These are phyloP conservation scores for Beris chalybata DNA, from an alignment of 2,888 invertebrate genomes.

Conservation along the genomic window DNA sequence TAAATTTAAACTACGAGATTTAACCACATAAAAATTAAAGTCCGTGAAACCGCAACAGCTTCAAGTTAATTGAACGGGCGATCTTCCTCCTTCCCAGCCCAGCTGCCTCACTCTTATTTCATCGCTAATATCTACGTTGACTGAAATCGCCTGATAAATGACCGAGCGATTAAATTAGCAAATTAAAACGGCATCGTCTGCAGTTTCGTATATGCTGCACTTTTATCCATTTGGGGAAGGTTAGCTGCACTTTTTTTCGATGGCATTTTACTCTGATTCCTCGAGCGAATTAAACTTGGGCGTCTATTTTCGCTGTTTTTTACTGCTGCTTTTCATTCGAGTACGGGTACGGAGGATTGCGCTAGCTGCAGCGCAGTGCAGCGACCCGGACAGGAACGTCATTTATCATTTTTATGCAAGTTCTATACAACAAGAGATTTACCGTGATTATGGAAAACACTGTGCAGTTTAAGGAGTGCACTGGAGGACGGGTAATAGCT, in stretches of 20 bases:
- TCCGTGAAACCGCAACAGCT: too few relatives aligned
- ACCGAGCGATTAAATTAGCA: slow-evolving; percentile 33
- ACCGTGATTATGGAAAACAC: slow-evolving; percentile 35
- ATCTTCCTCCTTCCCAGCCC: too few relatives aligned
- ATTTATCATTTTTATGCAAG: slow-evolving; percentile 38
- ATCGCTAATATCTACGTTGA: too few relatives aligned
- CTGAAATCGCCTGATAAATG: slow-evolving; percentile 33
- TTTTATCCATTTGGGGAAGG: background rate
- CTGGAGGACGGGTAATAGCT: slow-evolving; percentile 29
- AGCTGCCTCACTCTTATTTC: too few relatives aligned
- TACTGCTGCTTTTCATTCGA: background rate
- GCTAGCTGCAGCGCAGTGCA: slow-evolving; percentile 13
- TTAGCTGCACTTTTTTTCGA: too few relatives aligned
- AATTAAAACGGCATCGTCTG: slow-evolving; percentile 35
- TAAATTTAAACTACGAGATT: too few relatives aligned
- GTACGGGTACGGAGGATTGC: background rate
- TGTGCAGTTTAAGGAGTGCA: background rate
- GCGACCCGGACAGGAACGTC: slow-evolving; percentile 33
- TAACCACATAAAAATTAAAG: too few relatives aligned
- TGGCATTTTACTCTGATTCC: background rate
- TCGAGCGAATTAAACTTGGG: background rate
- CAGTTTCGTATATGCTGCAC: slow-evolving; percentile 26
- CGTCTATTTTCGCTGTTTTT: background rate
- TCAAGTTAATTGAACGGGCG: too few relatives aligned
- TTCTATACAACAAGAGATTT: slow-evolving; percentile 31